A percentile compares a stretch with the other conserved stretches of the same genome.
Conservation (phyloP, 2,113 vertebrate species). For the Solea senegalensis region DNA sequence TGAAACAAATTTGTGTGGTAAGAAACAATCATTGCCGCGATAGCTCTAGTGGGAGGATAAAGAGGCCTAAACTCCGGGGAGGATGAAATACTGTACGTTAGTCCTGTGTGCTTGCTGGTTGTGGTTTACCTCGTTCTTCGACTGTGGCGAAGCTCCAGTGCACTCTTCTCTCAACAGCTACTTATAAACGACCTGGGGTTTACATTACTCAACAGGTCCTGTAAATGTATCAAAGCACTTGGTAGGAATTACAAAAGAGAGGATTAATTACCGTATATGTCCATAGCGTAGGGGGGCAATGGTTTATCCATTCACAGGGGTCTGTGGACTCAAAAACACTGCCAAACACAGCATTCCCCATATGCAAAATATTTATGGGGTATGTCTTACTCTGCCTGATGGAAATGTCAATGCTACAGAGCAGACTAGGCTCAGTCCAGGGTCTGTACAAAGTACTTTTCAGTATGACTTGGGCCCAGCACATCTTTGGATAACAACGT, state of each 20-base stretch:
- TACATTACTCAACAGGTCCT: constrained; percentile 65
- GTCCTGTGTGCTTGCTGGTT: neutral
- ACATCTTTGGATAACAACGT: constrained; percentile 9
- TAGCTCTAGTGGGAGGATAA: neutral
- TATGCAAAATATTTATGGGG: constrained; percentile 45
- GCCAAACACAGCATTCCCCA: constrained; percentile 51
- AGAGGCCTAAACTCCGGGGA: constrained; percentile 20
- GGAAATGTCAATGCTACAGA: constrained; percentile 10
- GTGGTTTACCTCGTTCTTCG: constrained; percentile 12
- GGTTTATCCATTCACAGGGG: constrained; percentile 40
- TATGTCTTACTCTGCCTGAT: constrained; percentile 19
- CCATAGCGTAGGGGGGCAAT: constrained; percentile 23
- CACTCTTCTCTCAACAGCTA: constrained; percentile 60
- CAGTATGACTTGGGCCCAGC: constrained; percentile 23
- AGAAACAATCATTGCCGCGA: no score
- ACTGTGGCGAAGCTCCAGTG: constrained; percentile 52
- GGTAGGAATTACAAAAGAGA: constrained; percentile 38
- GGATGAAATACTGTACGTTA: constrained; percentile 10
- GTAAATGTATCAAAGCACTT: constrained; percentile 45
- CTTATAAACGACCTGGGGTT: constrained; percentile 58
- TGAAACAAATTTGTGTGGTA: no score
- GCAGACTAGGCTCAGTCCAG: constrained; percentile 11
- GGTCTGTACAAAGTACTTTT: constrained; percentile 36
- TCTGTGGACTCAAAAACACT: constrained; percentile 19
- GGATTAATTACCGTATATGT: constrained; percentile 49